Percentiles rank a stretch among this genome's conserved stretches.
Evolutionary conservation across 1,140 invertebrate species (phyloP).

Genomic region (Fopius arisanus): DNA sequence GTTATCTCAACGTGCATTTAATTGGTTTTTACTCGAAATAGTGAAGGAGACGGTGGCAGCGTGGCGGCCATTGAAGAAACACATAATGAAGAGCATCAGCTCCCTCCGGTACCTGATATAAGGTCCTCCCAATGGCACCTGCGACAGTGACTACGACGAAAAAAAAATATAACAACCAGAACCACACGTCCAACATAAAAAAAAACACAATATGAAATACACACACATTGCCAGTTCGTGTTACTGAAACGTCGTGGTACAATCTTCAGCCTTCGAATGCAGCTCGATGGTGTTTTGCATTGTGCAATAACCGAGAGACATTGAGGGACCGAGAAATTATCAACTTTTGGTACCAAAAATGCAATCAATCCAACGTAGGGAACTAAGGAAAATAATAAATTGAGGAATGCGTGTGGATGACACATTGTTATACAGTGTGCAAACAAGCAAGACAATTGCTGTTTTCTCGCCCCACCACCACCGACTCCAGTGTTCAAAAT

Average conservation of each 20-base stretch:
- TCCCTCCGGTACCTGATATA: slow-evolving; percentile 57
- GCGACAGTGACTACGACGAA: slow-evolving; percentile 22
- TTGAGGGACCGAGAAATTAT: not conserved
- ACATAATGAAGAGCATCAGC: slow-evolving; percentile 49
- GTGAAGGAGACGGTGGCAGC: slow-evolving; percentile 63
- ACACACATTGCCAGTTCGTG: not conserved
- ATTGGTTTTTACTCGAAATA: too few relatives aligned
- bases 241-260: not conserved
- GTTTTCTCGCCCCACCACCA: slow-evolving; percentile 55
- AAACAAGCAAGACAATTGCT: slow-evolving; percentile 21
- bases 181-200: not conserved
- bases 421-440: slow-evolving; percentile 34
- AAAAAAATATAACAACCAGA: not conserved
- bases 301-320: not conserved
- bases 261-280: not conserved
- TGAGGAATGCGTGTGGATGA: slow-evolving; percentile 8
- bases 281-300: not conserved
- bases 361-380: slow-evolving; percentile 47
- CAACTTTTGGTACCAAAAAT: slow-evolving; percentile 13
- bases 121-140: slow-evolving; percentile 43
- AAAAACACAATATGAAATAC: not conserved
- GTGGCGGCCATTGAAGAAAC: slow-evolving; percentile 56
- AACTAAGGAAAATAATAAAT: slow-evolving; percentile 36
- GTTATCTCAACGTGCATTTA: too few relatives aligned
- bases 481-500: slow-evolving; percentile 63